Evolutionary conservation across 1,140 invertebrate genomes (phyloP), one percentile per base, ranked within the genome.

Genomic region (Hyposmocoma kahamanoa): DNA sequence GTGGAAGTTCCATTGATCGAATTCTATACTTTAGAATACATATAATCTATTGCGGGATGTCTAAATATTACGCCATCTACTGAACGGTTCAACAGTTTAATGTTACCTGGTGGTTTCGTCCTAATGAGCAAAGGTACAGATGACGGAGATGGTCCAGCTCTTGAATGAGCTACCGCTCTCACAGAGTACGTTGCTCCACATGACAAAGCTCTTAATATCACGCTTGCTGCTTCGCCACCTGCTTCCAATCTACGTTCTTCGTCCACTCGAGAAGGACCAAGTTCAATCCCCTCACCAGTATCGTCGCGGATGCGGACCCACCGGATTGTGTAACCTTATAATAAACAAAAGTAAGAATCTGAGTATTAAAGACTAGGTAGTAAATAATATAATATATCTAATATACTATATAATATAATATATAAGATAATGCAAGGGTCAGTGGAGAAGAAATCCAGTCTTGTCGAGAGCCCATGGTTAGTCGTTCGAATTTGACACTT

Each of bases 101-200:
- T 26, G 4, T 58, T 60, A 84, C 81, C 81, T 61, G 81, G 81
- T 21, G 81, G 76, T 56, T 83, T 83, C n/a, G 79, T 84, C 28
- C 65, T 63, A 13, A 84, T 75, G 10, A 84, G 32, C 10, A 84
- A 45, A 0, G 81, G 77, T 3, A 53, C 57, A 0, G 81, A 84
- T 1, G 68, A 60, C 1, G 77, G 65, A 5, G 81, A 84, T 0
- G 75, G 64, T 0, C 81, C 81, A 15, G 76, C 81, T 9, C 72
- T 53, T 0, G 79, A 81, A 48, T 85, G 81, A 1, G 81, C 79
- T 1, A 82, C 71, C 4, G 72, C 81, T 18, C 67, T 54, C 2
- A 84, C 79, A 1, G 79, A 81, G 47, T 84, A 84, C 1, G 65
- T 64, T 5, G 77, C 77, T 0, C 81, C 81, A 47, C 81, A 84